Evolutionary conservation across 2,113 vertebrate species (phyloP).

Genomic region (Aegotheles bennettii): DNA sequence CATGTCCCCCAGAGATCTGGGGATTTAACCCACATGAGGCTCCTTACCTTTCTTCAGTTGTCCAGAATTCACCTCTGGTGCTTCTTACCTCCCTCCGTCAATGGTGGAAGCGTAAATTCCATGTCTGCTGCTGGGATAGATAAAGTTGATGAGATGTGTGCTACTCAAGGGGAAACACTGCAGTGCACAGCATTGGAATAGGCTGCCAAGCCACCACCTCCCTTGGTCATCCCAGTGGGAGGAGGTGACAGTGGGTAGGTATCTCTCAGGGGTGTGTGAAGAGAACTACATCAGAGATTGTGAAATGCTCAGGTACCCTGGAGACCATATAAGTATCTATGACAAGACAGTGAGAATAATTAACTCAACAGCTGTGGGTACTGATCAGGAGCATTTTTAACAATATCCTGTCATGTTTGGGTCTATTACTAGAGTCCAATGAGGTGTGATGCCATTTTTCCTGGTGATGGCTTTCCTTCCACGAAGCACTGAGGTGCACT

Average conservation of each 20-base stretch:
- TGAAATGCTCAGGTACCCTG: background rate
- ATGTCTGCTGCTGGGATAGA: background rate
- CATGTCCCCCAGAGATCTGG: background rate
- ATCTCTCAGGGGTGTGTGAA: background rate
- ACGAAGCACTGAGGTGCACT: background rate
- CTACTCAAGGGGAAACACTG: background rate
- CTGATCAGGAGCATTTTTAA: constrained; percentile 18
- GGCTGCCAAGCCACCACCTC: background rate
- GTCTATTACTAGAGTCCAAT: constrained; percentile 31
- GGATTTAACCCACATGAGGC: background rate
- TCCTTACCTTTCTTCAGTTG: background rate
- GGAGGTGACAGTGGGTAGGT: background rate
- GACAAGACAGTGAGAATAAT: constrained; percentile 35
- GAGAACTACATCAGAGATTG: background rate
- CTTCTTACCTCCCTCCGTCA: background rate
- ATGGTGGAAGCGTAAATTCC: background rate
- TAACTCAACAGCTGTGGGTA: constrained; percentile 10
- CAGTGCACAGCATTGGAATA: background rate
- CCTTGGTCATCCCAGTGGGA: background rate
- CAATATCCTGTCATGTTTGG: constrained; percentile 5
- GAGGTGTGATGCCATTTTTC: constrained; percentile 26
- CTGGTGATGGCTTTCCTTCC: background rate
- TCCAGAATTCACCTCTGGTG: background rate
- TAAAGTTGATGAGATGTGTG: background rate
- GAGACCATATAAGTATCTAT: background rate